Base-by-base conservation (phyloP, 2,888 invertebrate species). In the Hedya salicella region DNA sequence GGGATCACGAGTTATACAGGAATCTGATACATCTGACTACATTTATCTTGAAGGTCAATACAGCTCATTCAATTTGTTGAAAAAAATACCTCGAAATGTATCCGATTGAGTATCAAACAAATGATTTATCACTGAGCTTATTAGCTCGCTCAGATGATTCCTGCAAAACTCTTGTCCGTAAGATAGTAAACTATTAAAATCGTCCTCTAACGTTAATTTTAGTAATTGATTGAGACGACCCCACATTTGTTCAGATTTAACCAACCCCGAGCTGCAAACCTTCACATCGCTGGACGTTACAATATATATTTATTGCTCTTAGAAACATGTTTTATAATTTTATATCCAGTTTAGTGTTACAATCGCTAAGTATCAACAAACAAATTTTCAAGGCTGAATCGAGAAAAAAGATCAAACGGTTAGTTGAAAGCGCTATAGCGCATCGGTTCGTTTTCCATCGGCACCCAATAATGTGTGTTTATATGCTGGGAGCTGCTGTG, bases 361-460 rank as follows among this genome's bases (percentile, higher is more conserved):
- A 52, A 44, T 44, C 21, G 57, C 36, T 60, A 48, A 66, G 54
- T 61, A 66, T 66, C 66, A 54, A 66, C 66, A 65, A 65, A 65
- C 59, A 61, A 66, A 53, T 48, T 66, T 66, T 54, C 66, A 66
- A 66, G 66, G 66, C 60, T 66, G 66, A 61, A 61, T 54, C 21
- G 42, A 49, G 60, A 61, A 54, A 66, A 66, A 54, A 66, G 66
- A 66, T 66, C 66, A 66, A 66, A 66, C 66, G 52, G 46, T 21
- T 54, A 40, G 66, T 54, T 66, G 53, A 61, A 53, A 66, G 65
- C 53, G 21, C 53, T 61, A 66, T 42, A 48, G 40, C 46, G 53
- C 39, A 8, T 66, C 60, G 65, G 65, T 61, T 61, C 30, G 49
- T 32, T 65, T 54, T 66, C 61, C 54, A 49, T 66, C 66, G 60